These are phyloP conservation scores for Chiloscyllium plagiosum DNA, from an alignment of 2,113 vertebrate species.

Conservation along the genomic window DNA sequence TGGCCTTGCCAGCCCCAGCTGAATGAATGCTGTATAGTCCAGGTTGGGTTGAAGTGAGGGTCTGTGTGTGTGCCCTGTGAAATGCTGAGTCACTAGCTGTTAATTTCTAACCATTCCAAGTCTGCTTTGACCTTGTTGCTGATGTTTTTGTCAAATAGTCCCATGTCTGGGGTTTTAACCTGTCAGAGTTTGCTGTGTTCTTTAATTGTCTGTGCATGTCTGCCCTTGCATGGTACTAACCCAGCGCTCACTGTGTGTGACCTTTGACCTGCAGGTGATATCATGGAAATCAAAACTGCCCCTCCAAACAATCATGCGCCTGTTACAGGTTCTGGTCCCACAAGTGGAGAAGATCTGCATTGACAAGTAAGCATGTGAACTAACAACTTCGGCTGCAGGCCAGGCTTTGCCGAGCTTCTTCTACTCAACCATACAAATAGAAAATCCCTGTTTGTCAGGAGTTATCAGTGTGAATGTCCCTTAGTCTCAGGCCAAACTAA, in stretches of 20 bases:
- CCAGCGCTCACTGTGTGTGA: background rate
- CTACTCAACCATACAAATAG: background rate
- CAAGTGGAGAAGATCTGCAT: slow-evolving; percentile 99
- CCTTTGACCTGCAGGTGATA: slow-evolving; percentile 59
- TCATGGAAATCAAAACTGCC: slow-evolving; percentile 96
- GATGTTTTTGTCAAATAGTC: background rate
- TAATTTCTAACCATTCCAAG: background rate
- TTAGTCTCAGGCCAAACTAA: background rate
- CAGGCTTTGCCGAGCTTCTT: background rate
- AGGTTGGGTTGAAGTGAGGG: background rate
- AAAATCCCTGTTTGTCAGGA: background rate
- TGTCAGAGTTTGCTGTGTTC: background rate
- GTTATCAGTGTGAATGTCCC: background rate
- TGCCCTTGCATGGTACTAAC: slow-evolving; percentile 29
- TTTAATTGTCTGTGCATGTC: background rate
- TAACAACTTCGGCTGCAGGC: background rate
- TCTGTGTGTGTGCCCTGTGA: background rate
- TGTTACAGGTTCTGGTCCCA: slow-evolving; percentile 91
- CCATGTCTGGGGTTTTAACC: background rate
- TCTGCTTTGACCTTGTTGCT: background rate
- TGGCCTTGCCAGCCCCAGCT: background rate
- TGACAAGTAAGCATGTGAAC: slow-evolving; percentile 72
- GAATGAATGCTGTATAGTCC: background rate
- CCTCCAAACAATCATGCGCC: slow-evolving; percentile 93
- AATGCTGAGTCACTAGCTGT: background rate